Evolutionary conservation across 1,140 invertebrate species (phyloP).

Genomic region (Lepidotrigona ventralis): DNA sequence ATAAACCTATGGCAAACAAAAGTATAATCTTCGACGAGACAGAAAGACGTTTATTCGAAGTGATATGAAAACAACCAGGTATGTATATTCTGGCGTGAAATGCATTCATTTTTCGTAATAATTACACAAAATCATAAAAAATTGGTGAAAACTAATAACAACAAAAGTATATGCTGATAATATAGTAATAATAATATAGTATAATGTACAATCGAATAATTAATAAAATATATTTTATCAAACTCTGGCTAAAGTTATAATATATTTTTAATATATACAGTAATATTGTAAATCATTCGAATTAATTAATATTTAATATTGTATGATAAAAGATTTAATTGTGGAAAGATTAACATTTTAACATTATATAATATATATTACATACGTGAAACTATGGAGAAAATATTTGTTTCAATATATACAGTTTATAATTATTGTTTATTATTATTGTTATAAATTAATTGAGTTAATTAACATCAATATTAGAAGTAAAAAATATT

Average conservation of each 20-base stretch:
- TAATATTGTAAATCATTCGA: no score
- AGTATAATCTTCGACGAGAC: constrained; percentile 12
- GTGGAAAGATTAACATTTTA: no score
- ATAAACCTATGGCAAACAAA: constrained; percentile 5
- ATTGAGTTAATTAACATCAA: background rate
- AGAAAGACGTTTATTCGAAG: background rate
- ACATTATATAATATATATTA: no score
- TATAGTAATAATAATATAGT: no score
- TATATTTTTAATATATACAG: background rate
- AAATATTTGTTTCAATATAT: background rate
- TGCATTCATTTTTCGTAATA: background rate
- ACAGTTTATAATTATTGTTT: background rate
- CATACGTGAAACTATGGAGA: no score
- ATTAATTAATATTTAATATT: no score
- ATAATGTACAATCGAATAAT: background rate
- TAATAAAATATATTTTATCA: constrained; percentile 1
- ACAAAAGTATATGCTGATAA: background rate
- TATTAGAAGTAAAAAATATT: background rate
- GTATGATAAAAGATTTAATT: no score
- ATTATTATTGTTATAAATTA: background rate
- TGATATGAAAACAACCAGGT: constrained; percentile 6
- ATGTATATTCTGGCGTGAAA: background rate
- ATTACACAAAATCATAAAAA: background rate
- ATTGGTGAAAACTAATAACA: background rate
- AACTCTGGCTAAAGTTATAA: background rate